Percentiles rank a stretch among this genome's conserved stretches.
Evolutionary conservation across 1,140 invertebrate genomes (phyloP).

Genomic region (Plectrocnemia conspersa): DNA sequence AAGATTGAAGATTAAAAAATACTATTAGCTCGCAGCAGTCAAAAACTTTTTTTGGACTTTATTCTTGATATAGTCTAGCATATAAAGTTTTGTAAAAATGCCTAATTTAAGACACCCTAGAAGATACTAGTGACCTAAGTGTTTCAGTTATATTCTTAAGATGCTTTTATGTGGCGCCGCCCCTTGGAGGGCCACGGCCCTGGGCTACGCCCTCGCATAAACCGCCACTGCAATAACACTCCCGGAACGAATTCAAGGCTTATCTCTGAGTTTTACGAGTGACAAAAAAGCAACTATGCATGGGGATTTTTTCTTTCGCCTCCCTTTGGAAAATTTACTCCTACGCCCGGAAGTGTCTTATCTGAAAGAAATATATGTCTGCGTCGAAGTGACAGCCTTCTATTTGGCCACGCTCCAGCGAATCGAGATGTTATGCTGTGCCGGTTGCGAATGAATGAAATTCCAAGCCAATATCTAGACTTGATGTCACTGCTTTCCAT

Average conservation of each 20-base stretch:
- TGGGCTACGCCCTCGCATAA: conserved; percentile 7
- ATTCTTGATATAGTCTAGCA: no score
- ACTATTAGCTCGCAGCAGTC: no score
- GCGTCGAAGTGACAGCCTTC: neutral
- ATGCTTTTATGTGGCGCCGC: neutral
- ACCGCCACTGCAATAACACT: conserved; percentile 6
- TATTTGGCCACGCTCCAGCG: neutral
- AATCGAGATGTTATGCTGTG: neutral
- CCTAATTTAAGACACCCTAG: no score
- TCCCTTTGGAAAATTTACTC: conserved; percentile 3
- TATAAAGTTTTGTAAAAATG: no score
- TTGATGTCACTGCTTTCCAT: no score
- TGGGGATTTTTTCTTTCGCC: no score
- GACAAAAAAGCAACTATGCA: conserved; percentile 1
- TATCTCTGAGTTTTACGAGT: conserved; percentile 5
- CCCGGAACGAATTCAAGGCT: conserved; percentile 4
- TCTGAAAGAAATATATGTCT: conserved; percentile 12
- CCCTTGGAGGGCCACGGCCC: neutral
- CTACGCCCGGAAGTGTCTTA: conserved; percentile 1
- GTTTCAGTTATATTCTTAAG: no score
- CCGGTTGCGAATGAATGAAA: neutral
- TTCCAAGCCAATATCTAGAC: no score
- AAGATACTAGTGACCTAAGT: no score
- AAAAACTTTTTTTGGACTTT: no score
- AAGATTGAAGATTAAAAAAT: no score